Base-by-base conservation (phyloP, 2,113 vertebrate species). In the Eublepharis macularius region DNA sequence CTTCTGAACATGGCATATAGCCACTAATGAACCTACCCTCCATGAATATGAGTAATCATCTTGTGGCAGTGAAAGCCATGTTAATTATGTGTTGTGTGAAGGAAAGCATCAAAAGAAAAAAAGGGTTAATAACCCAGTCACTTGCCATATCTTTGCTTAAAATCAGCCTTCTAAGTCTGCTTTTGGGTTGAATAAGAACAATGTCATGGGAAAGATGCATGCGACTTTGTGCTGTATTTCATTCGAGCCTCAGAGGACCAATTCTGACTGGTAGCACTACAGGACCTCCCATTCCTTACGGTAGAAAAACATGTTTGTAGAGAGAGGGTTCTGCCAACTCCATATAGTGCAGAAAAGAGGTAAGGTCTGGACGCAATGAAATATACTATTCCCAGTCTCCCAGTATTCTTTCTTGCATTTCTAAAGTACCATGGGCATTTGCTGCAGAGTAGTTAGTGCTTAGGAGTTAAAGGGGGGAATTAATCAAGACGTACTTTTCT, bases 401-500 rank as follows among this genome's bases (percentile, higher is more conserved):
- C 32, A 32, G 24, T n/a, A 6, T n/a, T n/a, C n/a, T n/a, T 16
- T 41, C 76, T 17, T 66, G n/a, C 69, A 32, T 63, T 72, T 73
- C 69, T 24, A 34, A 74, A 66, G 41, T 77, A 81, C 80, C 80
- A 1, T n/a, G 68, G 70, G 17, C 66, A n/a, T 19, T 13, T 86
- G 45, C 57, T 76, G 19, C 68, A 86, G 80, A 82, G 41, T 78
- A 34, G 54, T 83, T 78, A 32, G 2, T 86, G 49, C 70, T 66
- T 26, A 69, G 36, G 72, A 70, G 10, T 49, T 89, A 41, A 74
- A 83, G 83, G 60, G n/a, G 47, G 34, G 36, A 74, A 4, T 24
- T 66, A 6, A 3, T 78, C 73, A 4, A 91, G 81, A 74, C 78
- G 10, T 72, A 21, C 78, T 76, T 82, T 41, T 78, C 65, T 80